Evolutionary conservation across 2,888 invertebrate species (phyloP).

Genomic region (Drosophila neotestacea): DNA sequence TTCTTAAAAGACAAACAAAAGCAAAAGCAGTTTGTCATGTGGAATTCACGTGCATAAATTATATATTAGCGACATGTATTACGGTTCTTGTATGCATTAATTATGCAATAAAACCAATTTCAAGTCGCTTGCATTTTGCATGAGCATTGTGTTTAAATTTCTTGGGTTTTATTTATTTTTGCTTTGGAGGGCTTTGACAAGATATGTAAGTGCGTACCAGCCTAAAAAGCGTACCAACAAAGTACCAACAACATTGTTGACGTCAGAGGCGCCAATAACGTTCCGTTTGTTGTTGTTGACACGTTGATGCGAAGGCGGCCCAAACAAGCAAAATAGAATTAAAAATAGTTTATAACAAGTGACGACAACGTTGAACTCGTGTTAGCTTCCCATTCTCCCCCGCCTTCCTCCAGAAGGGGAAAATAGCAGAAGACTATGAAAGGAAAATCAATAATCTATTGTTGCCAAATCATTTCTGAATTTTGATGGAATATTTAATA

Average conservation of each 20-base stretch:
- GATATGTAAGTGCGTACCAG: slow-evolving; percentile 50
- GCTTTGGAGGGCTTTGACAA: slow-evolving; percentile 11
- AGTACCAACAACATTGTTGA: slow-evolving; percentile 30
- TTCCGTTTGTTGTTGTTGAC: slow-evolving; percentile 40
- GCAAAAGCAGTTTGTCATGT: slow-evolving; percentile 9
- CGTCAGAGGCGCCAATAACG: slow-evolving; percentile 69
- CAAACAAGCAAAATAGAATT: slow-evolving; percentile 56
- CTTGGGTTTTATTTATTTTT: slow-evolving; percentile 42
- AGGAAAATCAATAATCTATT: slow-evolving; percentile 49
- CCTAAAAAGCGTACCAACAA: slow-evolving; percentile 25
- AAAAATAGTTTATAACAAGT: slow-evolving; percentile 78
- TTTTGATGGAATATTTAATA: not conserved
- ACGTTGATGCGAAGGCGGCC: slow-evolving; percentile 37
- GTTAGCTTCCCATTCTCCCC: not conserved
- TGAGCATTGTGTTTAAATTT: slow-evolving; percentile 42
- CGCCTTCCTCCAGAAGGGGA: not conserved
- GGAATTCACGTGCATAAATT: slow-evolving; percentile 41
- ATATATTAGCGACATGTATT: slow-evolving; percentile 33
- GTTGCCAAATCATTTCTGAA: slow-evolving; percentile 10
- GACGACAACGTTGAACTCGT: slow-evolving; percentile 44
- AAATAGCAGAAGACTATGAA: slow-evolving; percentile 1
- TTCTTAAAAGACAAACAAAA: slow-evolving; percentile 30
- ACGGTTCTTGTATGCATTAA: slow-evolving; percentile 46
- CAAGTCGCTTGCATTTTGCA: slow-evolving; percentile 46
- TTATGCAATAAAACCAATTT: slow-evolving; percentile 68